A percentile compares a stretch with the other conserved stretches of the same genome.
These are phyloP conservation scores for Hydrotaea cyrtoneurina DNA, from an alignment of 2,888 invertebrate species.

Conservation along the genomic window DNA sequence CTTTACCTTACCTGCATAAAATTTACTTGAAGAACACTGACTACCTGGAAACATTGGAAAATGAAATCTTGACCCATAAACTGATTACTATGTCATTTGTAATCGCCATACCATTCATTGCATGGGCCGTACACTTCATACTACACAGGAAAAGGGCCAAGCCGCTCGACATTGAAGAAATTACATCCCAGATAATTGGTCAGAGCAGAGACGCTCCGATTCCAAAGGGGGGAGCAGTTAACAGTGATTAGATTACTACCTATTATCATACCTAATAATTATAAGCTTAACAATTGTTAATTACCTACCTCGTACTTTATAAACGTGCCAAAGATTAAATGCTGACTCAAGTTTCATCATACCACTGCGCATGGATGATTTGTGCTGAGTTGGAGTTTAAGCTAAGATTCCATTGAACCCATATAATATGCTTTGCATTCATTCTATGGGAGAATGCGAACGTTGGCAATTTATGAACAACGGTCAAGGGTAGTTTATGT, in stretches of 20 bases:
- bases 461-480: not conserved
- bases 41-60: not conserved
- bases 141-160: not conserved
- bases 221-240: not conserved
- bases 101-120: not conserved
- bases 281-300: not conserved
- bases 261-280: not conserved
- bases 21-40: not conserved
- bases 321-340: not conserved
- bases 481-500: no score
- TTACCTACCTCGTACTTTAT: not conserved
- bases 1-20: not conserved
- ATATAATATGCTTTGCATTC: not conserved
- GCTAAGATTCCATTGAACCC: not conserved
- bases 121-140: not conserved
- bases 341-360: not conserved
- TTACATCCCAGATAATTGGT: not conserved
- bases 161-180: not conserved
- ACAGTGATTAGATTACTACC: not conserved
- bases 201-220: not conserved
- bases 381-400: not conserved
- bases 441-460: not conserved
- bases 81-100: not conserved
- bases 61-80: not conserved
- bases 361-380: not conserved